Evolutionary conservation across 2,888 invertebrate genomes (phyloP).

Genomic region (Cryptosula pallasiana): DNA sequence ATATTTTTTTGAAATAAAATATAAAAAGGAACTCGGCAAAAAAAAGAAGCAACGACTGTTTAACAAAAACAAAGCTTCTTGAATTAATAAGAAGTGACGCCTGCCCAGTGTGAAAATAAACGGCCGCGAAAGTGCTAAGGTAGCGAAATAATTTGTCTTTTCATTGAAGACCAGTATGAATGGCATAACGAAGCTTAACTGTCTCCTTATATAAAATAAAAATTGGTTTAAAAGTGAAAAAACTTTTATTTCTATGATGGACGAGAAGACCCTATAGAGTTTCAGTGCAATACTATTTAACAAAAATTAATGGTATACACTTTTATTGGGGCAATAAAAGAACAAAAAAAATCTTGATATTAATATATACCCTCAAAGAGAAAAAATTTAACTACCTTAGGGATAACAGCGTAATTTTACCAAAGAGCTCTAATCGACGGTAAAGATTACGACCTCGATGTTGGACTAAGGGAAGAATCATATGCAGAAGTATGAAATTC

Average conservation of each 20-base stretch:
- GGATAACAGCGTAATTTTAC: conserved; percentile 79
- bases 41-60: conserved; percentile 38
- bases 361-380: conserved; percentile 26
- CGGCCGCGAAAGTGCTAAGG: conserved; percentile 42
- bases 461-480: conserved; percentile 72
- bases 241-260: conserved; percentile 64
- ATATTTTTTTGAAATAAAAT: not conserved
- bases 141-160: conserved; percentile 48
- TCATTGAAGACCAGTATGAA: conserved; percentile 76
- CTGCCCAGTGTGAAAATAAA: conserved; percentile 40
- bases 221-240: conserved; percentile 64
- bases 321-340: conserved; percentile 36
- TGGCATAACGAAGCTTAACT: conserved; percentile 64
- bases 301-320: conserved; percentile 25
- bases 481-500: conserved; percentile 62
- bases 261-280: conserved; percentile 77
- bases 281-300: conserved; percentile 57
- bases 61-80: conserved; percentile 43
- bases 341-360: conserved; percentile 26
- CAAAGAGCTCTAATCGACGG: conserved; percentile 69
- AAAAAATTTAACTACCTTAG: conserved; percentile 69
- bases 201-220: conserved; percentile 57
- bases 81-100: conserved; percentile 32
- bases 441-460: conserved; percentile 80
- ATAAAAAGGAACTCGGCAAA: conserved; percentile 40